A percentile compares a stretch with the other conserved stretches of the same genome.
Conservation (phyloP, 2,113 vertebrate genomes). For the Eclectus roratus region DNA sequence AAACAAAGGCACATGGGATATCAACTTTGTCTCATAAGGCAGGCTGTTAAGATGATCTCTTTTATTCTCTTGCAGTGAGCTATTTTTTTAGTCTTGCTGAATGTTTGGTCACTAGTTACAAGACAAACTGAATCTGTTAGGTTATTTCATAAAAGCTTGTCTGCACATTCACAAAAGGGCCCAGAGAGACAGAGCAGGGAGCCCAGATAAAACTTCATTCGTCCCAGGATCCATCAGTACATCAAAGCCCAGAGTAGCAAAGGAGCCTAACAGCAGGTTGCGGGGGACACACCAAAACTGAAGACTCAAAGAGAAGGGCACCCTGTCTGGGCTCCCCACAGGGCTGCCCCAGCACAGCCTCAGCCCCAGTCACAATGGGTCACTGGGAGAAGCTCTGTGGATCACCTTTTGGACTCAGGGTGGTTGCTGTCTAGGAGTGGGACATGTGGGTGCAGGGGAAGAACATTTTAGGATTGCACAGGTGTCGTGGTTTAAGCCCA, state of each 20-base stretch:
- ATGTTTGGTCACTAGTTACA: not conserved
- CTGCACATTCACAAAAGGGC: not conserved
- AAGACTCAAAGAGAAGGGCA: not conserved
- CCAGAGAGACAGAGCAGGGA: not conserved
- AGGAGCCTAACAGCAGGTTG: not conserved
- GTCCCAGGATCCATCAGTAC: not conserved
- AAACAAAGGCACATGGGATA: not conserved
- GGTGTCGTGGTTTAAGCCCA: no score
- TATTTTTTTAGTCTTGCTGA: not conserved
- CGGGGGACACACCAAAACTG: not conserved
- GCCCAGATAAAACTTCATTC: not conserved
- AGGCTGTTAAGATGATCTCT: not conserved
- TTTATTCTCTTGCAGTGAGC: not conserved
- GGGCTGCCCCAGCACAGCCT: not conserved
- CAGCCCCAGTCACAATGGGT: not conserved
- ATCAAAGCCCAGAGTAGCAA: not conserved
- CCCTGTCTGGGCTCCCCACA: fast-evolving
- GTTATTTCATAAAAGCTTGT: not conserved
- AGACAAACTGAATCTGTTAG: not conserved
- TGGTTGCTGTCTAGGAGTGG: not conserved
- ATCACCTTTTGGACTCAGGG: not conserved
- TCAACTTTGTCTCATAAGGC: not conserved
- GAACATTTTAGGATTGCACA: not conserved
- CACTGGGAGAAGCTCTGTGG: not conserved
- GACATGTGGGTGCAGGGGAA: fast-evolving